These are phyloP conservation scores for Marasmarcha lunaedactyla DNA, from an alignment of 2,888 invertebrate species.

Conservation along the genomic window DNA sequence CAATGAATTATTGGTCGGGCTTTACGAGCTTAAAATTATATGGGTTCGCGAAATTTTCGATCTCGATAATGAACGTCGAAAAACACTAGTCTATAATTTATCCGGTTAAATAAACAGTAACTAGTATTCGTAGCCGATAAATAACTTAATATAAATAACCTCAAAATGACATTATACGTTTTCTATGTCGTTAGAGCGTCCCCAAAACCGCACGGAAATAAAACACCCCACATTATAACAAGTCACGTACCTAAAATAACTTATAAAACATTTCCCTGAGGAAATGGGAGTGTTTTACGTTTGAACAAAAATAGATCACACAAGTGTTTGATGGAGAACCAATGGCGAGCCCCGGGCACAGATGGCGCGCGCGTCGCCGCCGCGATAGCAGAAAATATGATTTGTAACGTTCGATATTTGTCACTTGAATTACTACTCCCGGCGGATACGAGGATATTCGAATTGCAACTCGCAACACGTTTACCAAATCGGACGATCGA, in stretches of 20 bases:
- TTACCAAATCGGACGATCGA: slow-evolving; percentile 44
- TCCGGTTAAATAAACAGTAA: too few relatives aligned
- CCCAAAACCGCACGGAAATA: too few relatives aligned
- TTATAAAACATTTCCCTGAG: slow-evolving; percentile 62
- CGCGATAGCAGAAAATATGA: slow-evolving; percentile 68
- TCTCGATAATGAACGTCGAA: slow-evolving; percentile 55
- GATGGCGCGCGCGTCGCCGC: slow-evolving; percentile 59
- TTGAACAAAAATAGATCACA: slow-evolving; percentile 66
- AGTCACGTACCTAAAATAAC: slow-evolving; percentile 61
- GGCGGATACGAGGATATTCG: slow-evolving; percentile 43
- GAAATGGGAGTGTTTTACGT: slow-evolving; percentile 62
- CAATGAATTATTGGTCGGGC: slow-evolving; percentile 62
- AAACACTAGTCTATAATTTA: slow-evolving; percentile 30
- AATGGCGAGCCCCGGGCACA: slow-evolving; percentile 64
- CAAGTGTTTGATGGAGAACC: slow-evolving; percentile 64
- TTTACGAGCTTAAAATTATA: slow-evolving; percentile 71
- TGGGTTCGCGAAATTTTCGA: slow-evolving; percentile 67
- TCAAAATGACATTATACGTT: too few relatives aligned
- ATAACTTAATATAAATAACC: too few relatives aligned
- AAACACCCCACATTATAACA: neutral
- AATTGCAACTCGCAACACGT: slow-evolving; percentile 52
- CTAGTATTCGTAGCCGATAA: too few relatives aligned
- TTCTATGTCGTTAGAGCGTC: too few relatives aligned
- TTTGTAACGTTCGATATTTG: slow-evolving; percentile 69
- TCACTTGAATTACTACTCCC: slow-evolving; percentile 70